Evolutionary conservation across 92 coral and sea anemone genomes (phyloP), one percentile per base, ranked within the genome.

Genomic region (Bergia sp.): DNA sequence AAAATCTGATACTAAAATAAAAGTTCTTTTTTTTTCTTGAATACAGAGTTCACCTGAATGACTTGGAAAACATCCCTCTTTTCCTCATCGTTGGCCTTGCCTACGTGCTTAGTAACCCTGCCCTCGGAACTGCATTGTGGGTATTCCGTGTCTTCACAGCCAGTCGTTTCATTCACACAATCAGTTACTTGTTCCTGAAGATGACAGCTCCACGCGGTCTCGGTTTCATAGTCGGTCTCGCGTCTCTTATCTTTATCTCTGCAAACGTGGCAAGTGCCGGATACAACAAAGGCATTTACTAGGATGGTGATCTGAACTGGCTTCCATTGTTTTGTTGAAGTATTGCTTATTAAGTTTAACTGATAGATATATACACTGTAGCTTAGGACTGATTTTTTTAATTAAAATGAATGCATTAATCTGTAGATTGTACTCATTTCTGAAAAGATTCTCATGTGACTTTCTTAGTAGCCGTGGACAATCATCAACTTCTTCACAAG

Each of bases 11-110:
- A 29, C 29, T 29, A 29, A 29, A 29, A 29, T 29, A 29, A 29
- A 42, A 42, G 45, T 42, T 42, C 2, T 42, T 42, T 2, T 45
- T 45, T 45, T 45, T 44, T 77, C 49, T 23, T 13, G 2, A 29
- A 89, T 86, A 20, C 79, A 96, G 99, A 83, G 92, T 92, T 2
- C 96, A 95, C 43, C 96, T 16, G 47, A 96, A 96, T 91, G 99
- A 96, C 72, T 71, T 96, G 86, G 99, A 96, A 78, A 96, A 95
- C 91, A 96, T 93, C 74, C 92, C 94, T 6, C 61, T 91, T 13
- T 96, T 96, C 91, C 76, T 92, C 79, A 21, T 96, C 45, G 43
- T 95, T 45, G 99, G 96, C 49, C 85, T 96, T 39, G 78, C 90
- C 79, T 95, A 93, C 81, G 88, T 89, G 78, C 81, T 93, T 37